Base-by-base conservation (phyloP, 2,888 invertebrate genomes). In the Patella depressa region DNA sequence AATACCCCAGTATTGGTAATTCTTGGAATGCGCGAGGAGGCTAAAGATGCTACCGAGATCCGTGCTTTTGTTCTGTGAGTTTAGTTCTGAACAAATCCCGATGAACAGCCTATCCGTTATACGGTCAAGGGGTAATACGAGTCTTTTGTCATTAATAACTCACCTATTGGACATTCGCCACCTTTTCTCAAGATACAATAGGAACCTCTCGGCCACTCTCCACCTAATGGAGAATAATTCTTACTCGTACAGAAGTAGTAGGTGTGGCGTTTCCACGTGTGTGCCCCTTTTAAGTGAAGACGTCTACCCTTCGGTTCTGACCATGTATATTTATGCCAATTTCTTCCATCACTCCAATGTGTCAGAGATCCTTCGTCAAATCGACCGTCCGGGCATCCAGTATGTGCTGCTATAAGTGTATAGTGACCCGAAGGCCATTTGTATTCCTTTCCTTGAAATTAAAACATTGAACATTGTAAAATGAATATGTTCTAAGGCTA, bases 171-270 rank as follows among this genome's bases (percentile, higher is more conserved):
- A 11, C 65, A 65, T 19, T 24, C 19, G 12, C 65, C 65, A 65
- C 65, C 24, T 65, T 65, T 24, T 65, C 65, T 19, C 24, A 65
- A 65, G 3, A 65, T 65, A 65, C 65, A 65, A 65, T 65, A 65
- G 14, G 65, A 65, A 24, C 65, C 65, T 24, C 19, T 24, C 19
- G 65, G 65, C 65, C 65, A 65, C 1, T 24, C 65, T 65, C 24
- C 24, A 24, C 65, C 65, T 1, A 65, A 65, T 65, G 65, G 65
- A 12, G 65, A 65, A 19, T 65, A 65, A 24, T 65, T 65, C 24
- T 65, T 65, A 65, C 65, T 65, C 12, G 24, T 65, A 65, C 65
- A 65, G 19, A 65, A 65, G 24, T 65, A 24, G 14, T 65, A 65
- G 19, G 65, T 65, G 15, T 65, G 65, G 3, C 65, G 65, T 11